Evolutionary conservation across 2,888 invertebrate species (phyloP).

Genomic region (Ferrisia virgata): DNA sequence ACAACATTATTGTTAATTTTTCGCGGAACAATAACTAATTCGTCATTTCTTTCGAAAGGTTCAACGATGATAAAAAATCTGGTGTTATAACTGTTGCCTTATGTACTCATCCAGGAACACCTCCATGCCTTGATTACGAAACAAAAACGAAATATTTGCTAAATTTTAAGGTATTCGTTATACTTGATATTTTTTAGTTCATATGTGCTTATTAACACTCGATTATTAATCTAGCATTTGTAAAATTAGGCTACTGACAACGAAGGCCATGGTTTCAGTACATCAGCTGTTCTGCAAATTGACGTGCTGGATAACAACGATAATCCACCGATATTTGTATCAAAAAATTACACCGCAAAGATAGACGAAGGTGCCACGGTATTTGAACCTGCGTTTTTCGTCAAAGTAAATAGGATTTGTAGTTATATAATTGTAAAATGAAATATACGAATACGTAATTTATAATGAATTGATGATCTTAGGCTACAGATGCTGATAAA

Average conservation of each 20-base stretch:
- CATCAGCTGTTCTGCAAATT: conserved; percentile 75
- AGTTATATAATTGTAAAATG: conserved; percentile 35
- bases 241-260: conserved; percentile 73
- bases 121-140: conserved; percentile 81
- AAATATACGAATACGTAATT: conserved; percentile 52
- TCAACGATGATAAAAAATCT: conserved; percentile 72
- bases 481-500: conserved; percentile 77
- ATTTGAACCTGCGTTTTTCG: conserved; percentile 72
- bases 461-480: conserved; percentile 53
- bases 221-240: neutral
- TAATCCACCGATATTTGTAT: conserved; percentile 78
- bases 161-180: conserved; percentile 68
- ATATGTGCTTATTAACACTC: conserved; percentile 33
- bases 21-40: neutral
- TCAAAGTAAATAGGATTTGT: conserved; percentile 50
- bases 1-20: neutral
- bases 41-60: conserved; percentile 53
- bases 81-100: conserved; percentile 78
- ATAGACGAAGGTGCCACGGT: conserved; percentile 82
- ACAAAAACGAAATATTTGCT: conserved; percentile 76
- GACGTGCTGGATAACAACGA: conserved; percentile 82
- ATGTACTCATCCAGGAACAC: conserved; percentile 65
- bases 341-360: conserved; percentile 71
- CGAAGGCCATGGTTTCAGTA: conserved; percentile 73
- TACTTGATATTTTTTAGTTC: neutral